Conservation (phyloP, 2,113 vertebrate genomes). For the Neodontobutis hainanensis region DNA sequence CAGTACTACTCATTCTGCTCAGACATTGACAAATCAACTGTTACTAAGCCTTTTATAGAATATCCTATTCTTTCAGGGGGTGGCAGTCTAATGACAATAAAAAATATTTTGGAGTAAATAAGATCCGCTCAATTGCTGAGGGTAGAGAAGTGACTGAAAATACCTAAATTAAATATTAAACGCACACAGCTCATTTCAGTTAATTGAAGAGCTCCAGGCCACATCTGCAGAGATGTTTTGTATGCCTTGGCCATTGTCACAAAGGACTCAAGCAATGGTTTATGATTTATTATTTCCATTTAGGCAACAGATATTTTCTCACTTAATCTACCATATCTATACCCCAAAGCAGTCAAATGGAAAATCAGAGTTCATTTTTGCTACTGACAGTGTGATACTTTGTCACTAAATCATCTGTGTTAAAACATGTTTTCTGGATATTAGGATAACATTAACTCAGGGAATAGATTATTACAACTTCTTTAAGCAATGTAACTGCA, state of each 20-base stretch:
- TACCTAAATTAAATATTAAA: constrained; percentile 27
- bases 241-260: background rate
- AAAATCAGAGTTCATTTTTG: constrained; percentile 4
- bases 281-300: constrained; percentile 37
- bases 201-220: constrained; percentile 48
- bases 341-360: background rate
- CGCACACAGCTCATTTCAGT: constrained; percentile 15
- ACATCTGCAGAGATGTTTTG: background rate
- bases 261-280: constrained; percentile 1
- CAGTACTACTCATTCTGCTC: constrained; percentile 2
- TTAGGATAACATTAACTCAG: background rate
- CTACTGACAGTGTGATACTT: background rate
- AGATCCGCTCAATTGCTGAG: constrained; percentile 7
- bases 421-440: background rate
- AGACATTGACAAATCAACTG: constrained; percentile 11
- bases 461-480: constrained; percentile 1
- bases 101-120: constrained; percentile 34
- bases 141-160: constrained; percentile 15
- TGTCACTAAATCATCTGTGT: background rate
- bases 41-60: background rate
- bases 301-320: constrained; percentile 12
- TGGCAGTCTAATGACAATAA: constrained; percentile 20
- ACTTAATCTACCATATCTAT: constrained; percentile 22
- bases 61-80: constrained; percentile 4
- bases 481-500: constrained; percentile 7